Conservation (phyloP, 2,797 vertebrate species). For the Chiloscyllium punctatum region DNA sequence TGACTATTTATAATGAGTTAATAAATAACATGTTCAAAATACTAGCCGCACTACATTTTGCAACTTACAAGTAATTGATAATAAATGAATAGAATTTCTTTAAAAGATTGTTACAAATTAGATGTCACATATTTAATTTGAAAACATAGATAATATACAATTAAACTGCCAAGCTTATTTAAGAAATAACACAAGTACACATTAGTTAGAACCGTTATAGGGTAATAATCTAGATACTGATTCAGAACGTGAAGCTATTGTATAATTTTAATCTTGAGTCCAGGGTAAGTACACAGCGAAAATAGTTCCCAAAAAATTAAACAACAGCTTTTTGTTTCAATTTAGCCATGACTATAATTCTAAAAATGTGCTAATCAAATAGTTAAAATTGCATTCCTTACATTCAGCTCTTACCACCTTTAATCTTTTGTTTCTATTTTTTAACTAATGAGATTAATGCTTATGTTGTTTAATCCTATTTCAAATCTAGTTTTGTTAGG, state of each 20-base stretch:
- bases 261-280: background rate
- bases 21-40: background rate
- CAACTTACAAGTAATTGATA: background rate
- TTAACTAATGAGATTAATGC: background rate
- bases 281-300: background rate
- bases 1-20: background rate
- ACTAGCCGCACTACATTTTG: background rate
- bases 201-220: background rate
- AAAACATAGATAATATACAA: background rate
- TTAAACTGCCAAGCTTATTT: constrained; percentile 4
- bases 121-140: background rate
- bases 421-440: constrained; percentile 35
- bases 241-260: background rate
- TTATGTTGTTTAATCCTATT: constrained; percentile 35
- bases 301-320: background rate
- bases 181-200: background rate
- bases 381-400: constrained; percentile 4
- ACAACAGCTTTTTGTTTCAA: background rate
- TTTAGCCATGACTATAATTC: background rate
- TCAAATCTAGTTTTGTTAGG: constrained; percentile 40
- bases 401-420: too few relatives aligned
- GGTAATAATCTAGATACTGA: background rate
- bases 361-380: background rate
- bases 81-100: background rate
- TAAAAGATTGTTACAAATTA: background rate